These are phyloP conservation scores for Ochlodes sylvanus DNA, from an alignment of 2,888 invertebrate species.

Conservation along the genomic window DNA sequence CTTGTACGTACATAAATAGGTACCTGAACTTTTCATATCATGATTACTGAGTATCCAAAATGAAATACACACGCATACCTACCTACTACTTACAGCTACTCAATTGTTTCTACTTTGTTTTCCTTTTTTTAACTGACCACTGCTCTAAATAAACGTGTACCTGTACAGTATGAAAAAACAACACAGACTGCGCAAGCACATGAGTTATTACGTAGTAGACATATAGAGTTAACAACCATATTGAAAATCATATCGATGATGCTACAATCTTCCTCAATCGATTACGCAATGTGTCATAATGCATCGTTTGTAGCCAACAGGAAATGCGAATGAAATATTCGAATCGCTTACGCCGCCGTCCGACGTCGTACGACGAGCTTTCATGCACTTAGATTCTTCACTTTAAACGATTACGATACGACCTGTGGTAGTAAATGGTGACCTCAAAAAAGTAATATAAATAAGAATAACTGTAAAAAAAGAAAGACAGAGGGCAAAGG, in stretches of 20 bases:
- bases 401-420: conserved; percentile 11
- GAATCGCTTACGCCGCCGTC: background rate
- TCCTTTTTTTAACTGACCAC: background rate
- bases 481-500: too few relatives aligned
- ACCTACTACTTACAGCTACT: too few relatives aligned
- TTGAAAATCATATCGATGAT: conserved; percentile 8
- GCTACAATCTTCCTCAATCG: conserved; percentile 11
- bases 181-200: background rate
- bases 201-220: background rate
- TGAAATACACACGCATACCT: too few relatives aligned
- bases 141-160: too few relatives aligned
- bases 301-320: conserved; percentile 10
- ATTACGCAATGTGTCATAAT: conserved; percentile 17
- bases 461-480: too few relatives aligned
- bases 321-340: conserved; percentile 24
- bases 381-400: conserved; percentile 5
- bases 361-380: background rate
- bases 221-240: background rate
- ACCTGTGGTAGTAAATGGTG: background rate
- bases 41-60: too few relatives aligned
- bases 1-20: too few relatives aligned
- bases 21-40: too few relatives aligned
- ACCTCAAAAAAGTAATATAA: too few relatives aligned
- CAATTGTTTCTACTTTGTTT: too few relatives aligned
- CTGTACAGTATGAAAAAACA: background rate